Evolutionary conservation across 2,888 invertebrate genomes (phyloP), one percentile per base, ranked within the genome.

Genomic region (Psylliodes chrysocephalus): DNA sequence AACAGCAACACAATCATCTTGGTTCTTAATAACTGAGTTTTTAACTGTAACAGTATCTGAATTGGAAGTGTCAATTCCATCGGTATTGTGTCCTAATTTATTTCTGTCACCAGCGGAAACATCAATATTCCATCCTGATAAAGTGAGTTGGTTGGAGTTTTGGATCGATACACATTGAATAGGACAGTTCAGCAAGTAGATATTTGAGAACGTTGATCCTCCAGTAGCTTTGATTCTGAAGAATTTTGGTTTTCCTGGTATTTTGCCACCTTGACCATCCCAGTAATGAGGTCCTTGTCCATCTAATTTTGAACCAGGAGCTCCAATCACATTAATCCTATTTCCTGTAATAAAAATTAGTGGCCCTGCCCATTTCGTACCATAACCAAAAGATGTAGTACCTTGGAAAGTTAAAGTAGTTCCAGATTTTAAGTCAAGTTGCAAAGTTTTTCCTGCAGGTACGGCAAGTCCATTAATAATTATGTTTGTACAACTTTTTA

Each of bases 1-100:
- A 2, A 71, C 60, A 25, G 67, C 68, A 10, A 70, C 64, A 28
- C 71, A 71, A 25, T 71, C 70, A 33, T 71, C 71, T 61, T 71
- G 71, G 28, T 71, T 71, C 15, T 62, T 61, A 12, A 71, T 62
- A 5, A 42, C 19, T 2, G 64, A 10, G 47, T 66, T 61, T 12
- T 42, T 18, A 6, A 71, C 38, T 0, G 54, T 15, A 1, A 71
- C 15, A 5, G 66, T 47, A 8, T 54, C 68, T 1, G 47, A 38
- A 12, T 57, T 60, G 19, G 62, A 69, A n/a, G 70, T 28, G 28
- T 66, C 69, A 46, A 71, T 67, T 15, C 71, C 71, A 19, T 71
- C 71, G 0, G 71, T 71, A 38, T 71, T 70, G 25, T 67, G 69
- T 10, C 71, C 71, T 15, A 65, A 49, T 12, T 17, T 25, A 25